Evolutionary conservation across 2,113 vertebrate genomes (phyloP).

Genomic region (Rynchops niger): DNA sequence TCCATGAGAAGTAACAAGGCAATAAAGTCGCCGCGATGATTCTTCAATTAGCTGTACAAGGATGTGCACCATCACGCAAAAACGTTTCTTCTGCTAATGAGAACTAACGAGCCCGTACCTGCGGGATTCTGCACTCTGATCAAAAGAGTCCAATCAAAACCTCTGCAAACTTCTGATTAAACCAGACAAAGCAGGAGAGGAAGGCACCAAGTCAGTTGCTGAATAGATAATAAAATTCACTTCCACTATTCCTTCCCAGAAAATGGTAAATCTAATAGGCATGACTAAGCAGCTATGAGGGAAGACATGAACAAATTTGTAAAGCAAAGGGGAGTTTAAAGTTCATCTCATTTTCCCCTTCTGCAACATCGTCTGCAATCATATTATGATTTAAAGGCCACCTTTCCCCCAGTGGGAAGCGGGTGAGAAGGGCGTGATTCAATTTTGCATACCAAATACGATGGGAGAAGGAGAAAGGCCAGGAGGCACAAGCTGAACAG

Average conservation of each 20-base stretch:
- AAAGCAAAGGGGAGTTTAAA: constrained; percentile 58
- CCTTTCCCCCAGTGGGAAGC: constrained; percentile 14
- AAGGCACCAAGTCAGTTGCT: constrained; percentile 6
- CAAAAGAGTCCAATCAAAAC: constrained; percentile 47
- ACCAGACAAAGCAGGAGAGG: not conserved
- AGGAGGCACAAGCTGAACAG: constrained; percentile 37
- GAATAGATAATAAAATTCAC: constrained; percentile 17
- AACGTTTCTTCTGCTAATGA: constrained; percentile 53
- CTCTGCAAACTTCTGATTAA: constrained; percentile 35
- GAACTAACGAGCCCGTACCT: constrained; percentile 25
- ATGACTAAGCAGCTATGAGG: constrained; percentile 44
- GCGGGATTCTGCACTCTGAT: constrained; percentile 30
- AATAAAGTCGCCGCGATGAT: not conserved
- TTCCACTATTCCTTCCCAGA: constrained; percentile 7
- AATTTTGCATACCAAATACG: not conserved
- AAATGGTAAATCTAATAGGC: constrained; percentile 27
- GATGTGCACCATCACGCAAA: not conserved
- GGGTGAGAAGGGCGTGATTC: constrained; percentile 13
- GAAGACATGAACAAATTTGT: constrained; percentile 39
- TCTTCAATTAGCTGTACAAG: constrained; percentile 38
- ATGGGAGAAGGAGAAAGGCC: constrained; percentile 32
- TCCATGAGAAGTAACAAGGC: not conserved
- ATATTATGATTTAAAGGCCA: constrained; percentile 62
- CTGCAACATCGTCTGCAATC: constrained; percentile 44
- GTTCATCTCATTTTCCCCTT: constrained; percentile 56